phyloP scores from a whole-genome alignment of 2,797 vertebrate genomes.

The Typhlichthys eigenmanni region DNA sequence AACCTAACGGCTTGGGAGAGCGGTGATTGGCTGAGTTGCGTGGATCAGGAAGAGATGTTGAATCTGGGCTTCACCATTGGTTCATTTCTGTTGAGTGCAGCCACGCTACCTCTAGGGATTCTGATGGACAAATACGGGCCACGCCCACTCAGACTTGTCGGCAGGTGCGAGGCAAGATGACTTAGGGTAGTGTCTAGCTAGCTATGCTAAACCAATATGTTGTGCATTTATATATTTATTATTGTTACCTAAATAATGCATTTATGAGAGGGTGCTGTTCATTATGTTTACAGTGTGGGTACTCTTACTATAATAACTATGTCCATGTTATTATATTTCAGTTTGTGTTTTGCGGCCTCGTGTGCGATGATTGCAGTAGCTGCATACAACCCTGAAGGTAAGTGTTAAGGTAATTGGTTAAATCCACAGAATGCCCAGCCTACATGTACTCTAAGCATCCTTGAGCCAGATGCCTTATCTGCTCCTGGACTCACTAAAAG shows the following conservation, averaged over 20 bases:
- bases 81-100: slow-evolving; percentile 84
- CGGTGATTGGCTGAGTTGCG: slow-evolving; percentile 70
- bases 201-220: background rate
- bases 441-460: background rate
- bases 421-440: slow-evolving; percentile 9
- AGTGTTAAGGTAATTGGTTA: slow-evolving; percentile 9
- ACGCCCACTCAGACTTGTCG: slow-evolving; percentile 81
- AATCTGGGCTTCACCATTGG: slow-evolving; percentile 89
- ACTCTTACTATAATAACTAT: background rate
- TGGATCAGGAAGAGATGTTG: slow-evolving; percentile 82
- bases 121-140: slow-evolving; percentile 82
- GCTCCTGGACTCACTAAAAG: too few relatives aligned
- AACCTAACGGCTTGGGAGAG: slow-evolving; percentile 27
- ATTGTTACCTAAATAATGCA: background rate
- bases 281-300: too few relatives aligned
- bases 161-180: slow-evolving; percentile 74
- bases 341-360: slow-evolving; percentile 83
- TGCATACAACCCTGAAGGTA: slow-evolving; percentile 79
- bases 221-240: background rate
- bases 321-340: slow-evolving; percentile 47
- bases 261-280: too few relatives aligned
- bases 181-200: background rate
- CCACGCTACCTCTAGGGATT: slow-evolving; percentile 82
- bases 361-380: slow-evolving; percentile 82
- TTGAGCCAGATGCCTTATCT: background rate